Conservation (phyloP, 2,797 vertebrate genomes). For the Dendrocincla tyrannina region DNA sequence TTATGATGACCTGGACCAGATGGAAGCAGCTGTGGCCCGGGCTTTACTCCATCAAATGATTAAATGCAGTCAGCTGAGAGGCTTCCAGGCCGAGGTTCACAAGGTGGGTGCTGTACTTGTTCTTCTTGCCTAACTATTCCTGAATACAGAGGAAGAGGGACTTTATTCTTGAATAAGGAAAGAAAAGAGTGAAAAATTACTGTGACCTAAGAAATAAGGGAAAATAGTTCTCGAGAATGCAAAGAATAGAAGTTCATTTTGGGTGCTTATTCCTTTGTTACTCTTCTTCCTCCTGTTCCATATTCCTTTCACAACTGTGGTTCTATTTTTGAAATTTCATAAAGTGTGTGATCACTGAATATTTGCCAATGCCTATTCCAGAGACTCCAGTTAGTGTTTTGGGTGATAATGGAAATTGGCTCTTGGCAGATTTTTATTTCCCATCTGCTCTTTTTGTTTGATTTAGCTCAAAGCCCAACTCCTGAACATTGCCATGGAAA, state of each 20-base stretch:
- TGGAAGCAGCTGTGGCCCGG: conserved; percentile 72
- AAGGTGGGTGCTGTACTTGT: conserved; percentile 64
- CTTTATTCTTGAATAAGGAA: not conserved
- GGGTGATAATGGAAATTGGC: not conserved
- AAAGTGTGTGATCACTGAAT: not conserved
- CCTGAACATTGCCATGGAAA: conserved; percentile 74
- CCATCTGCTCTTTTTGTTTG: not conserved
- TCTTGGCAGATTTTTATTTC: not conserved
- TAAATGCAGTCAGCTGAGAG: conserved; percentile 78
- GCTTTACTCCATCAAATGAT: conserved; percentile 83
- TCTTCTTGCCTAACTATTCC: not conserved
- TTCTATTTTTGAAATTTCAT: not conserved
- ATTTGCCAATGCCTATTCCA: not conserved
- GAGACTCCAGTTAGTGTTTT: not conserved
- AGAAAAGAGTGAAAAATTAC: not conserved
- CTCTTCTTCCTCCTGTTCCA: not conserved
- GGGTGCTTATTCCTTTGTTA: not conserved
- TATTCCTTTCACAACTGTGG: not conserved
- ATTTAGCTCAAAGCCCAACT: conserved; percentile 80
- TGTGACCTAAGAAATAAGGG: not conserved
- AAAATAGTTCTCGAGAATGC: not conserved
- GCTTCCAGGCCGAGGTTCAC: conserved; percentile 74
- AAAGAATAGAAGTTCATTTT: not conserved
- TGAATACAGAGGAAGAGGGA: not conserved
- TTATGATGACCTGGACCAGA: conserved; percentile 74